Evolutionary conservation across 1,140 invertebrate species (phyloP), one percentile per base, ranked within the genome.

Genomic region (Aphidius ervi): DNA sequence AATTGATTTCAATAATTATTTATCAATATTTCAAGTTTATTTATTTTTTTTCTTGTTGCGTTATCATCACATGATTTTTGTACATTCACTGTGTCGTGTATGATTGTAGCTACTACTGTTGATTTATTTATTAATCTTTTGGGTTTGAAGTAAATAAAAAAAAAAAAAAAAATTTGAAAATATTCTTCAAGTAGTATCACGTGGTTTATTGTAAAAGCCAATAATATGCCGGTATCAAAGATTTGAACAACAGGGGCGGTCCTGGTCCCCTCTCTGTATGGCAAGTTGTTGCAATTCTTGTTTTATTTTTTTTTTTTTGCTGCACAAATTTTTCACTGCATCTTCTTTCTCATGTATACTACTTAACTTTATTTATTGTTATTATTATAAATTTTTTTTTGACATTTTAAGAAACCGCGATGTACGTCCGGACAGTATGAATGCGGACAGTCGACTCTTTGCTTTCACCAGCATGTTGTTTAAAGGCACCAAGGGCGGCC

Each of bases 211-310:
- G 64, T 46, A 61, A 48, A 58, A 58, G 65, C 76, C 76, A 80
- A 78, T 80, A 61, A 67, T 57, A 54, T 45, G 31, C 62, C 76
- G 75, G 77, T 78, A 76, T 72, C 75, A 61, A 70, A 60, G 68
- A 47, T 61, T 41, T 31, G 46, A 9, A 46, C n/a, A 54, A 54
- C 70, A 74, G 74, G 75, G 76, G 76, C 75, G 77, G 76, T 71
- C 67, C 73, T 67, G 69, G 53, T 65, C 65, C 66, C 63, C 66
- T 23, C 52, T 46, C 56, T 16, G 58, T 53, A 46, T 52, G 56
- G 43, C 43, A 55, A 53, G 10, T 9, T 57, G 50, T 46, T 57
- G 48, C 45, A n/a, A 23, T 54, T 45, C 54, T 45, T 49, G n/a
- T 48, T 31, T n/a, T 42, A 53, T 23, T 23, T 49, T 37, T 40